Base-by-base conservation (phyloP, 2,888 invertebrate species). In the Pristionchus entomophagus region DNA sequence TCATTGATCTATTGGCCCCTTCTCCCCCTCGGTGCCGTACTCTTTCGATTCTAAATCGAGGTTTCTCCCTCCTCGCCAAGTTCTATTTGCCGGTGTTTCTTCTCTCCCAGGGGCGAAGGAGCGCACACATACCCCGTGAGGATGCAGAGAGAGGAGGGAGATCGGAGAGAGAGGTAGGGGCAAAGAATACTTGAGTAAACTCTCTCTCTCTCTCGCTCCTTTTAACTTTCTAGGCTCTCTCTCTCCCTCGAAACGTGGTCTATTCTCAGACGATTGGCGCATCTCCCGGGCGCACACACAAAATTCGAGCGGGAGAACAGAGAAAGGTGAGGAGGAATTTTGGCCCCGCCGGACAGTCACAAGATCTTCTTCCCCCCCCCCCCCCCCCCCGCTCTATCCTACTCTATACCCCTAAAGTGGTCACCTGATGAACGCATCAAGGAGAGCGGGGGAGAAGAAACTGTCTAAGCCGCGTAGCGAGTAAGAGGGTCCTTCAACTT, bases 41-140 rank as follows among this genome's bases (percentile, higher is more conserved):
- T 80, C 53, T 45, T 26, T 53, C 35, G 32, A 51, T 41, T 82
- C 82, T 53, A 82, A 82, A 82, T 41, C 51, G 51, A 53, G 78
- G 51, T 65, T 65, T 59, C 59, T 59, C 26, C 26, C 59, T 45
- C 45, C 19, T 65, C 41, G 41, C 69, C 32, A 10, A 51, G 78
- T 82, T 82, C 82, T 82, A 82, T 82, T 82, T 82, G 82, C 82
- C 82, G 82, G 82, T 82, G 73, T 73, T 73, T 73, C 73, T 73
- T 45, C 73, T 80, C 77, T 80, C 80, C 59, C 49, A 49, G 49
- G 82, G 82, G 82, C 78, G 56, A 17, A 41, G n/a, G 45, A 14
- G 41, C 73, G 26, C 65, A 65, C 73, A 45, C 73, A 73, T n/a
- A 73, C 73, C 65, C 73, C 73, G 41, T 41, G 49, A 26, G 78